Conservation (phyloP, 2,888 invertebrate species). For the Danaus chrysippus region DNA sequence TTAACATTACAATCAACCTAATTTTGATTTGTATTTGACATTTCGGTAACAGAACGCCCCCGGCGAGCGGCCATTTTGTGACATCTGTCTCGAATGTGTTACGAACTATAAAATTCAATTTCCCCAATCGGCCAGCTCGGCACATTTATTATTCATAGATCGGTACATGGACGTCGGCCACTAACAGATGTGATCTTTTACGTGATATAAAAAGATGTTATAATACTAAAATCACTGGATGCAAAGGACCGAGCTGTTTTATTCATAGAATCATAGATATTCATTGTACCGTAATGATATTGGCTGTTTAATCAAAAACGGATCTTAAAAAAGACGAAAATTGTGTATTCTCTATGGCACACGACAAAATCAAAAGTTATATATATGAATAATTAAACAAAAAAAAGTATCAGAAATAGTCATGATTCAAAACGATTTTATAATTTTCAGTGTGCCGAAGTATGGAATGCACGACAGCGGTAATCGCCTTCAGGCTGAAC, state of each 20-base stretch:
- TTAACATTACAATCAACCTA: constrained; percentile 78
- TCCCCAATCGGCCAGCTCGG: constrained; percentile 76
- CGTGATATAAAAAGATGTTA: constrained; percentile 73
- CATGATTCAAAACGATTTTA: neutral
- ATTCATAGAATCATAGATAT: neutral
- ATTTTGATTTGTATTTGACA: constrained; percentile 79
- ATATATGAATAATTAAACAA: neutral
- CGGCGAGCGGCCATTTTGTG: constrained; percentile 71
- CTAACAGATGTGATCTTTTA: constrained; percentile 78
- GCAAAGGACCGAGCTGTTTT: constrained; percentile 6
- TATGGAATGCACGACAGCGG: constrained; percentile 43
- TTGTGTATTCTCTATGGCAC: no score
- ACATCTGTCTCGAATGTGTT: constrained; percentile 78
- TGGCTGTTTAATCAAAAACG: no score
- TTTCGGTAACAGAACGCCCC: constrained; percentile 71
- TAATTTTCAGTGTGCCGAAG: constrained; percentile 44
- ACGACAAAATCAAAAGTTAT: neutral
- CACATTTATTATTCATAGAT: constrained; percentile 78
- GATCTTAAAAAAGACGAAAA: no score
- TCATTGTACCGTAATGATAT: constrained; percentile 22
- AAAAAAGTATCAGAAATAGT: neutral
- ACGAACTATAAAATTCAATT: constrained; percentile 79
- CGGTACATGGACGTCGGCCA: constrained; percentile 72
- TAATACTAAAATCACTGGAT: constrained; percentile 55
- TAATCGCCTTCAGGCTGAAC: constrained; percentile 52